Evolutionary conservation across 2,113 vertebrate species (phyloP), one percentile per base, ranked within the genome.

Genomic region (Ammodytes dubius): DNA sequence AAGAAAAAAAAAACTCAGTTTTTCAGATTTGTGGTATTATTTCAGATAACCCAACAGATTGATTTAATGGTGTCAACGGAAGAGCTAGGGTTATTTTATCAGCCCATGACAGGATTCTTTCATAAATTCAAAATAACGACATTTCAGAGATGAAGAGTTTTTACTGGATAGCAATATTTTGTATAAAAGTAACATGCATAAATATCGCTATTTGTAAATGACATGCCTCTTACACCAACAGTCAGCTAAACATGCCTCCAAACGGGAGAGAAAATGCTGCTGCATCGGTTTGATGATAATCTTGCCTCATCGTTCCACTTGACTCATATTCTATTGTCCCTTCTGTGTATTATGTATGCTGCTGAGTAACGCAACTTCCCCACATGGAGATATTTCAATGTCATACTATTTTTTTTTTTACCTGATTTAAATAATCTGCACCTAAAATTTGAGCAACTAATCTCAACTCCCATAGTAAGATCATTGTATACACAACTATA

Each of bases 291-390:
- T 5, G 15, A 49, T 42, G 19, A 78, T 86, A 50, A 82, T 79
- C 58, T 66, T 45, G 59, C 37, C 37, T 77, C 76, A 68, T 63
- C 77, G 47, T 73, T 77, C 42, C 11, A 61, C n/a, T 80, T 72
- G 53, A 67, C 81, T 85, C 56, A 79, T 73, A 53, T 45, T 49
- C 12, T 39, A 50, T 58, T 47, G 27, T 70, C 27, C 53, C 53
- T 1, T 19, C 45, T 54, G 14, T 70, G 9, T 46, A n/a, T 53
- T 3, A 35, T 72, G 65, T 64, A 78, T 64, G 35, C 56, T 53
- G 46, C 60, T 39, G 54, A 71, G 43, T 56, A 72, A 52, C 56
- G 27, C 4, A 3, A 39, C 47, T 42, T 35, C 59, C 60, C 79
- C 53, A 45, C 52, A n/a, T 53, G n/a, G 59, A 64, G 39, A 13